Conservation (phyloP, 2,113 vertebrate species). For the Rafetus swinhoei region DNA sequence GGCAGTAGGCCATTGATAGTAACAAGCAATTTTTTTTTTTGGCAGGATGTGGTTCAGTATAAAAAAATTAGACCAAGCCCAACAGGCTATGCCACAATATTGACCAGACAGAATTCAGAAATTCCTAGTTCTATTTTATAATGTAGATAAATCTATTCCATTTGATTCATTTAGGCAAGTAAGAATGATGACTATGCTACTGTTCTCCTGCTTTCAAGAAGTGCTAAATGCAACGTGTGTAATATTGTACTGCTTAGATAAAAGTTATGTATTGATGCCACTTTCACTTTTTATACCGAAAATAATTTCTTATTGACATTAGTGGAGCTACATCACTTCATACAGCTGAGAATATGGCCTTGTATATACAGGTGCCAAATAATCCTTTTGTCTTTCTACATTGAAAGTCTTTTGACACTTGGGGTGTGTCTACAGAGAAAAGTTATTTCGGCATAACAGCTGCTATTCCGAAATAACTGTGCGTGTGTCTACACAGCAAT, state of each 20-base stretch:
- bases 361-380: background rate
- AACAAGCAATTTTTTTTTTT: conserved; percentile 25
- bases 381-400: background rate
- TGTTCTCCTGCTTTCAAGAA: background rate
- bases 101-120: conserved; percentile 36
- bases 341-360: background rate
- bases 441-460: no score
- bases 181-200: background rate
- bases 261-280: background rate
- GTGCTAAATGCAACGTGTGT: background rate
- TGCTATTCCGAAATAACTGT: no score
- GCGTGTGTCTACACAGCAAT: no score
- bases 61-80: conserved; percentile 9
- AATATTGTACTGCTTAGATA: background rate
- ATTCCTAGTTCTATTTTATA: conserved; percentile 19
- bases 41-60: background rate
- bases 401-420: background rate
- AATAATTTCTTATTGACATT: background rate
- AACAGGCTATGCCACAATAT: background rate
- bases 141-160: conserved; percentile 19
- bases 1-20: background rate
- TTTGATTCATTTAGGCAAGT: conserved; percentile 22
- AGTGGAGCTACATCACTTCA: background rate
- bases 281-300: background rate
- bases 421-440: background rate